Conservation (phyloP, 2,888 invertebrate species). For the Platycheirus rosarum region DNA sequence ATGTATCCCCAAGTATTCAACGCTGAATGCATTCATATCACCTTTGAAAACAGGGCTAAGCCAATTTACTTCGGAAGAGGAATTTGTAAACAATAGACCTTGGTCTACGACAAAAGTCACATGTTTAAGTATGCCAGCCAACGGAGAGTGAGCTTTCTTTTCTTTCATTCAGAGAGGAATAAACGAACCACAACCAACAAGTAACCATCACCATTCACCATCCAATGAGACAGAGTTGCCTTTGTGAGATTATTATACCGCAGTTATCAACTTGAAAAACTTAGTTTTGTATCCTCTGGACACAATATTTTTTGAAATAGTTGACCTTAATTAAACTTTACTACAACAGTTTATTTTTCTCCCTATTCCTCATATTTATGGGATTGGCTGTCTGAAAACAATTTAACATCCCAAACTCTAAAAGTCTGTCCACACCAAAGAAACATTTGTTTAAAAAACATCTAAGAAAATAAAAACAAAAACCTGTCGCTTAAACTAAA, state of each 20-base stretch:
- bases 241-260: neutral
- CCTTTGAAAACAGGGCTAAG: neutral
- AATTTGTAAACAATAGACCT: constrained; percentile 38
- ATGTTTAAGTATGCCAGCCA: constrained; percentile 12
- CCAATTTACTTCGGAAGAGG: neutral
- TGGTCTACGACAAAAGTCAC: constrained; percentile 26
- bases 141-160: constrained; percentile 39
- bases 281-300: too few species aligned
- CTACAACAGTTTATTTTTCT: too few species aligned
- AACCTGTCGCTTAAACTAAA: too few species aligned
- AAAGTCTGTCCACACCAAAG: too few species aligned
- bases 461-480: too few species aligned
- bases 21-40: neutral
- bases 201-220: constrained; percentile 4
- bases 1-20: constrained; percentile 4
- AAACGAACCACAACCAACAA: neutral
- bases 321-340: too few species aligned
- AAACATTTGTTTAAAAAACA: too few species aligned
- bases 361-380: too few species aligned
- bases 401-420: too few species aligned
- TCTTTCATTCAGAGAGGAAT: constrained; percentile 32
- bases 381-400: too few species aligned
- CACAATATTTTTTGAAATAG: too few species aligned
- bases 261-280: too few species aligned
- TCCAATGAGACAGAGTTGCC: neutral